phyloP scores from a whole-genome alignment of 2,888 invertebrate genomes.

The Metellina segmentata region DNA sequence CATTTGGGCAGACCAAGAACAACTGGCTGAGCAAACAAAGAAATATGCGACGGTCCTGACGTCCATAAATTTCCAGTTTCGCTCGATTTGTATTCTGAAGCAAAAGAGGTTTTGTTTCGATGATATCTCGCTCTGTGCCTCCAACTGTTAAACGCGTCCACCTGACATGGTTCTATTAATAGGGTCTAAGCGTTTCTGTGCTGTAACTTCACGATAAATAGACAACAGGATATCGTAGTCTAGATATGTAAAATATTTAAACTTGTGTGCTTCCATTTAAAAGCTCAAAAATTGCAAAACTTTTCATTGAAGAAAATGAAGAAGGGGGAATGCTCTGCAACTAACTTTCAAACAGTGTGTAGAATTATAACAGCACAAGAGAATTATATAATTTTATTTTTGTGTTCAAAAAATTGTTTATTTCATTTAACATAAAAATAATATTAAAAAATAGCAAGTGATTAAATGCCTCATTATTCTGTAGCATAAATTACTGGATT shows the following conservation, averaged over 20 bases:
- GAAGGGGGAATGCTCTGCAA: not conserved
- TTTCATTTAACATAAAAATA: too few relatives aligned
- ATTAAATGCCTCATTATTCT: too few relatives aligned
- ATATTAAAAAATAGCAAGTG: too few relatives aligned
- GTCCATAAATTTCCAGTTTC: constrained; percentile 49
- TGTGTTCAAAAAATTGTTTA: too few relatives aligned
- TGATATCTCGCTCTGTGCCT: constrained; percentile 7
- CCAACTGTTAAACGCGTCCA: not conserved
- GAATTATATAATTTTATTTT: too few relatives aligned
- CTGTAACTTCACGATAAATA: not conserved
- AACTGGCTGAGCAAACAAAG: constrained; percentile 41
- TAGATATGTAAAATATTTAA: not conserved
- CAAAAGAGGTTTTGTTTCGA: constrained; percentile 1
- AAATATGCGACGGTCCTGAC: constrained; percentile 31
- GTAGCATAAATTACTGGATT: too few relatives aligned
- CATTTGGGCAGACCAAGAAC: constrained; percentile 9
- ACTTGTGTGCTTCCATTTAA: too few relatives aligned
- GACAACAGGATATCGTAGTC: not conserved
- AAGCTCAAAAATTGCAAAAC: not conserved
- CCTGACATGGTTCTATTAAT: not conserved
- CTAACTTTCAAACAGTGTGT: too few relatives aligned
- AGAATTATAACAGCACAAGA: too few relatives aligned
- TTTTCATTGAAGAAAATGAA: not conserved
- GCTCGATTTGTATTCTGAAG: constrained; percentile 47
- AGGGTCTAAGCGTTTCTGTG: not conserved